Conservation (phyloP, 2,888 invertebrate genomes). For the Athalia rosae region DNA sequence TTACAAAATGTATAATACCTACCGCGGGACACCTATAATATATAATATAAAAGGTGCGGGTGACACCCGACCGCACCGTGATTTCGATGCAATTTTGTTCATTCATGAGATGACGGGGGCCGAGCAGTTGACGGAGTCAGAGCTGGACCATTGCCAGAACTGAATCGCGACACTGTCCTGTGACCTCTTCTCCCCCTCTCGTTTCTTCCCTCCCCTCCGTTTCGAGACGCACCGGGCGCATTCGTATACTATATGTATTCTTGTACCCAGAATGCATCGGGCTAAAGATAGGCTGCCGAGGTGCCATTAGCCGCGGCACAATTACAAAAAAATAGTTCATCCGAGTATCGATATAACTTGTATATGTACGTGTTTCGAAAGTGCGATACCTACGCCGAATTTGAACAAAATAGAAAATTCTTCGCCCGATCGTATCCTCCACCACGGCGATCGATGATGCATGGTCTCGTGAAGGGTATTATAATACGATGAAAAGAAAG, state of each 20-base stretch:
- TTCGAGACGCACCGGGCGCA: background rate
- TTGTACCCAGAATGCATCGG: conserved; percentile 57
- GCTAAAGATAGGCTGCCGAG: conserved; percentile 56
- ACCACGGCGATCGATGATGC: too few relatives aligned
- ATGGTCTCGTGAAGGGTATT: too few relatives aligned
- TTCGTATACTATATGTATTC: conserved; percentile 41
- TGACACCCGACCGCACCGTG: background rate
- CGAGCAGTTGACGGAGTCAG: conserved; percentile 18
- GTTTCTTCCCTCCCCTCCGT: conserved; percentile 10
- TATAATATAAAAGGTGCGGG: background rate
- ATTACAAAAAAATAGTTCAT: conserved; percentile 33
- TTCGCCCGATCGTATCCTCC: too few relatives aligned
- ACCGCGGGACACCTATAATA: background rate
- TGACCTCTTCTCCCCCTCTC: conserved; percentile 49
- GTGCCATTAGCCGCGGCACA: conserved; percentile 36
- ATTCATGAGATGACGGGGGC: conserved; percentile 43
- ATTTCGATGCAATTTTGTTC: conserved; percentile 28
- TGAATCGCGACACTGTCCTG: conserved; percentile 65
- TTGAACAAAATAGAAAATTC: too few relatives aligned
- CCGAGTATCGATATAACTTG: conserved; percentile 3
- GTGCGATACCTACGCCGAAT: background rate
- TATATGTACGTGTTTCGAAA: conserved; percentile 10
- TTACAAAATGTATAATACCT: too few relatives aligned
- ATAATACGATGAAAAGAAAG: background rate
- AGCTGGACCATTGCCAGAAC: conserved; percentile 63